Base-by-base conservation (phyloP, 2,888 invertebrate genomes). In the Drosophila helvetica region DNA sequence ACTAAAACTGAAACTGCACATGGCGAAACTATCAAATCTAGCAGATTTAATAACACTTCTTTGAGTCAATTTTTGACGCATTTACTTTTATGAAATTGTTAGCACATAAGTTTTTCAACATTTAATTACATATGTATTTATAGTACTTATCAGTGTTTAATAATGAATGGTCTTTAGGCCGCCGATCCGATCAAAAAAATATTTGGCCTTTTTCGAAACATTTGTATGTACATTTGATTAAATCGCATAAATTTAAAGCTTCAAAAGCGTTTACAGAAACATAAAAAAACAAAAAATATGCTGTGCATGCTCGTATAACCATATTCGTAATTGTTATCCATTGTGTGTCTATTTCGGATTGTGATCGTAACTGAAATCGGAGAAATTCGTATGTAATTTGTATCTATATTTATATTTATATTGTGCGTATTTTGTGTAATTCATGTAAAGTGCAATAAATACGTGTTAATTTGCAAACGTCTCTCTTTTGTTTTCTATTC, bases 1-100 rank as follows among this genome's bases (percentile, higher is more conserved):
- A 38, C 51, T 17, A 52, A 61, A 79, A 58, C 56, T 59, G 62
- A 61, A 79, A 58, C 56, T 59, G 62, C 66, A 80, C 66, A 69
- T 73, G 52, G 48, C 63, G 73, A 70, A 80, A 65, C 55, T 74
- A 83, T 80, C 61, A 74, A 86, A 88, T 68, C 8, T 27, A 27
- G 27, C 27, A 27, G 66, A 70, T 65, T 63, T 47, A 74, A 77
- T 42, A 74, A 8, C 7, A 25, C 25, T 25, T 25, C 27, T 27
- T 85, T 84, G 78, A 83, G 91, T 90, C 90, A 90, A 90, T 91
- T 90, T 91, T 89, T 90, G 89, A 90, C 91, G 90, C 91, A 91
- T 91, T 90, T 90, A 90, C 78, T 76, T 76, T 46, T 80, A 88
- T 78, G 67, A 75, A 80, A 72, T 78, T 79, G 65, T 77, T 79